Evolutionary conservation across 2,888 invertebrate species (phyloP), one percentile per base, ranked within the genome.

Genomic region (Eilema caniola): DNA sequence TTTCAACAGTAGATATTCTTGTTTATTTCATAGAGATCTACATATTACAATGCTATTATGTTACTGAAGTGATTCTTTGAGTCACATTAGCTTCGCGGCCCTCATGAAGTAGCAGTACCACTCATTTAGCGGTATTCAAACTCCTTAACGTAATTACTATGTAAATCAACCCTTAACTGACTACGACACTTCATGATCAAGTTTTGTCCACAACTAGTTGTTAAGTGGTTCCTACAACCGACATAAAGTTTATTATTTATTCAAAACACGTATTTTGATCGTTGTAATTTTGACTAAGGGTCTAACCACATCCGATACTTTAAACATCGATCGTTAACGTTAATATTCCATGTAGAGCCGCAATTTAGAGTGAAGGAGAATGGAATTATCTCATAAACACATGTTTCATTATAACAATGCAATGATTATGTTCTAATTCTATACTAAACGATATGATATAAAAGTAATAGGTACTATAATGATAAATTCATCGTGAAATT

Each of bases 191-290:
- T 74, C 67, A 77, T 73, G 73, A 70, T 79, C 74, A 69, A 78
- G 73, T 81, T 62, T 66, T 66, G 71, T 73, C 78, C 72, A 70
- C 79, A 83, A 83, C 80, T 80, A 79, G 78, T 80, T 77, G 79
- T 72, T 70, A 77, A 80, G 77, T 74, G 41, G 69, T 72, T 71
- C 68, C 67, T 72, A 73, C 70, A 76, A 72, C 63, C 73, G 69
- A 70, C 72, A 70, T 71, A 71, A 77, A 74, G 69, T 73, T 70
- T 62, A 69, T 81, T 77, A 83, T 75, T 81, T 80, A 83, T 83
- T 84, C 81, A 76, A 73, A 80, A 73, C 70, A 63, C 68, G 75
- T 67, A 72, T 74, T 78, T 77, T 82, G 81, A 84, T 81, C 82
- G 78, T 79, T 73, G 80, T 80, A 76, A 84, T 84, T 78, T 77